phyloP scores from a whole-genome alignment of 2,888 invertebrate genomes.

The Baronia brevicornis region DNA sequence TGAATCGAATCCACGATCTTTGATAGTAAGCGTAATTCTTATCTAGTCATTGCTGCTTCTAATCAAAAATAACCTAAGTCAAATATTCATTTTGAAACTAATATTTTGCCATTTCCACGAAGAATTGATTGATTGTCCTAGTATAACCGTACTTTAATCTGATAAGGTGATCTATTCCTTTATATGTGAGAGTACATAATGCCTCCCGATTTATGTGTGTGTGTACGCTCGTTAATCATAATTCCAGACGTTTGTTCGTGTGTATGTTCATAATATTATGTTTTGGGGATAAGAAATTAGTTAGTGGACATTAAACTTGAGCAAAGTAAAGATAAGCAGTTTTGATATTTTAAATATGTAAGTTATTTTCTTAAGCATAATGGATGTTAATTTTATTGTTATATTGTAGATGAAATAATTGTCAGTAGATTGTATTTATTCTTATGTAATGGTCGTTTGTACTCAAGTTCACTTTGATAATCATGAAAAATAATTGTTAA shows the following conservation, averaged over 20 bases:
- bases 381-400: background rate
- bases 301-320: conserved; percentile 74
- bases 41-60: no score
- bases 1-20: no score
- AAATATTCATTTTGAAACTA: no score
- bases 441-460: no score
- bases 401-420: background rate
- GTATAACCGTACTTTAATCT: conserved; percentile 49
- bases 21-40: no score
- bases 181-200: conserved; percentile 38
- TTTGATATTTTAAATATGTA: conserved; percentile 29
- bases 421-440: no score
- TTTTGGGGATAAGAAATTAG: conserved; percentile 77
- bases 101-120: no score
- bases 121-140: conserved; percentile 49
- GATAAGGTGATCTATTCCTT: conserved; percentile 61
- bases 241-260: conserved; percentile 74
- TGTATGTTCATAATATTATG: conserved; percentile 73
- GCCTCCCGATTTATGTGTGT: conserved; percentile 43
- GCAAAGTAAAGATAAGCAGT: conserved; percentile 25
- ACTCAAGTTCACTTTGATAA: no score
- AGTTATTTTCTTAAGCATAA: background rate
- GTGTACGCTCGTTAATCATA: conserved; percentile 74
- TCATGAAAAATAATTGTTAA: no score
- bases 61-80: no score